Conservation (phyloP, 35 echinoderm and acorn worm genomes). For the Acanthaster planci region DNA sequence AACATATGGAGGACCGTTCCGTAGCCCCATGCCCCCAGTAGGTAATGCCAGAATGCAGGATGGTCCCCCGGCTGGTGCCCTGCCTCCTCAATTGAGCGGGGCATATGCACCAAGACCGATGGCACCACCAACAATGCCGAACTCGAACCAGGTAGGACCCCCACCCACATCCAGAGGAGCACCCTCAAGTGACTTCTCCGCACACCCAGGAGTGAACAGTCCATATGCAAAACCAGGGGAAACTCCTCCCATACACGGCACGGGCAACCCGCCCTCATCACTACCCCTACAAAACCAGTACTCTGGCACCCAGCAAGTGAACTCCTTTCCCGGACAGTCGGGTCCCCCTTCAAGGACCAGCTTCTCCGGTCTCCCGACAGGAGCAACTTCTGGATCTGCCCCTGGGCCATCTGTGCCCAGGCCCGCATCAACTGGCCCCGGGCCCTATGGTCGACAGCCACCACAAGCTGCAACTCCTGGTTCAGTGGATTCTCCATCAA, state of each 20-base stretch:
- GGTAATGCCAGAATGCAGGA: neutral
- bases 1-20: neutral
- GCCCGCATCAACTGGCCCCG: neutral
- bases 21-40: neutral
- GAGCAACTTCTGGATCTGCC: neutral
- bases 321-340: slow-evolving; percentile 8
- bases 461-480: slow-evolving; percentile 12
- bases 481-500: slow-evolving; percentile 12
- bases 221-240: neutral
- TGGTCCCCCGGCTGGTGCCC: neutral
- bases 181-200: neutral
- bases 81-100: neutral
- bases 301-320: slow-evolving; percentile 28
- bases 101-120: neutral
- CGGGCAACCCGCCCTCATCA: slow-evolving; percentile 7
- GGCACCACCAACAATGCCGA: neutral
- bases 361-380: neutral
- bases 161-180: neutral
- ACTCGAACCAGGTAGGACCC: neutral
- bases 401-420: neutral
- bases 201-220: neutral
- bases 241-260: neutral
- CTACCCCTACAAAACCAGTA: slow-evolving; percentile 13
- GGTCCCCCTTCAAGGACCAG: neutral
- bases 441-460: slow-evolving; percentile 33